Conservation (phyloP, 92 coral and sea anemone species). For the Epizoanthus fatuus region DNA sequence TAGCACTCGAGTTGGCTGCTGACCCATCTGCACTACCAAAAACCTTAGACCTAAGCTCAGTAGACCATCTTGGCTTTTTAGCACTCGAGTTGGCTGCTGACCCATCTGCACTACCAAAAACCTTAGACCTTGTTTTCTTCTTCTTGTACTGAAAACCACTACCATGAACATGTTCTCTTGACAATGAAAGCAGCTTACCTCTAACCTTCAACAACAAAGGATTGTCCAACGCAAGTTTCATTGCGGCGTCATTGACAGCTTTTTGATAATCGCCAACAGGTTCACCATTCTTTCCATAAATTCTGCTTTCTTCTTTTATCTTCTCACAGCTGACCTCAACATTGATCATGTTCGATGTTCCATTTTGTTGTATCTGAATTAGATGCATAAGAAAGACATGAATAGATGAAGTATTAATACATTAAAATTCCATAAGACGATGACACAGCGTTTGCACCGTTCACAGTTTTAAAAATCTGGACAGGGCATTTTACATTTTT, state of each 20-base stretch:
- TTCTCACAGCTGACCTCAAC: slow-evolving; percentile 24
- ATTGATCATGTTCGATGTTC: slow-evolving; percentile 15
- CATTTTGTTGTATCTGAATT: neutral
- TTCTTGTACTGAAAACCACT: slow-evolving; percentile 35
- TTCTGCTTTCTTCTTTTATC: slow-evolving; percentile 37
- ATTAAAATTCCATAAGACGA: too few relatives aligned
- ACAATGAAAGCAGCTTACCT: slow-evolving; percentile 10
- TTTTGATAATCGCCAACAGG: slow-evolving; percentile 18
- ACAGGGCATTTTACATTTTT: too few relatives aligned
- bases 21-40: slow-evolving; percentile 25
- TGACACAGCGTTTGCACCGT: too few relatives aligned
- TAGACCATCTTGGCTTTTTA: slow-evolving; percentile 39
- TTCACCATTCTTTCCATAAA: slow-evolving; percentile 16
- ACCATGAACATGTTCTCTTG: slow-evolving; percentile 24
- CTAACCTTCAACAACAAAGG: slow-evolving; percentile 13
- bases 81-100: neutral
- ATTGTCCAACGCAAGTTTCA: slow-evolving; percentile 37
- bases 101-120: slow-evolving; percentile 25
- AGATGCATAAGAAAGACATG: too few relatives aligned
- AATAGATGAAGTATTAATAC: too few relatives aligned
- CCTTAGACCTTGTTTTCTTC: slow-evolving; percentile 35
- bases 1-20: slow-evolving; percentile 2
- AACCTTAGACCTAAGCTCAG: slow-evolving; percentile 15
- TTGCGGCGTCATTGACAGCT: slow-evolving; percentile 37
- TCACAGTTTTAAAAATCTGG: too few relatives aligned